Evolutionary conservation across 2,113 vertebrate species (phyloP).

Genomic region (Cyanocitta stelleri): DNA sequence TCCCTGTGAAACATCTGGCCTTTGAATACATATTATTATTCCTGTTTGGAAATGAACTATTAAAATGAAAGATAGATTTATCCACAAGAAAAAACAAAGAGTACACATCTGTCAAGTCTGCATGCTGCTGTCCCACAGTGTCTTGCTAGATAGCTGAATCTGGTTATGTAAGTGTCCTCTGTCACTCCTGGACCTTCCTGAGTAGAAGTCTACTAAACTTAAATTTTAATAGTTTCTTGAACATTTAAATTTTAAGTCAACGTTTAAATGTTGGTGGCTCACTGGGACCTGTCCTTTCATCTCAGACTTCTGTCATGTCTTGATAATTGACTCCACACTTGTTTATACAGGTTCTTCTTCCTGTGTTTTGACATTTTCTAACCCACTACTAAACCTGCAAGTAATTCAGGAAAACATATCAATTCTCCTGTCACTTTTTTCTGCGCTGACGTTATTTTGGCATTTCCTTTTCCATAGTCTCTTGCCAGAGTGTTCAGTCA

Average conservation of each 20-base stretch:
- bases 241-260: background rate
- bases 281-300: background rate
- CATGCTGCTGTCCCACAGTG: background rate
- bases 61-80: background rate
- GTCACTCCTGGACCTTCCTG: background rate
- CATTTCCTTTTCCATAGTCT: slow-evolving; percentile 8
- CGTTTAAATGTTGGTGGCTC: background rate
- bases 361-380: slow-evolving; percentile 35
- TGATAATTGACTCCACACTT: background rate
- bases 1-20: background rate
- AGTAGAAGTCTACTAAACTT: background rate
- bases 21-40: background rate
- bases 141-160: background rate
- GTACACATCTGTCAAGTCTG: background rate
- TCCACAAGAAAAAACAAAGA: background rate
- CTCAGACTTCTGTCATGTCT: background rate
- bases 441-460: background rate
- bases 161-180: background rate
- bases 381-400: background rate
- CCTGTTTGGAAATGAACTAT: background rate
- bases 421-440: background rate
- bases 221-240: background rate
- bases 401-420: slow-evolving; percentile 23
- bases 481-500: background rate
- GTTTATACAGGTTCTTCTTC: slow-evolving; percentile 30